These are phyloP conservation scores for Aspiorhynchus laticeps DNA, from an alignment of 2,113 vertebrate genomes.

Conservation along the genomic window DNA sequence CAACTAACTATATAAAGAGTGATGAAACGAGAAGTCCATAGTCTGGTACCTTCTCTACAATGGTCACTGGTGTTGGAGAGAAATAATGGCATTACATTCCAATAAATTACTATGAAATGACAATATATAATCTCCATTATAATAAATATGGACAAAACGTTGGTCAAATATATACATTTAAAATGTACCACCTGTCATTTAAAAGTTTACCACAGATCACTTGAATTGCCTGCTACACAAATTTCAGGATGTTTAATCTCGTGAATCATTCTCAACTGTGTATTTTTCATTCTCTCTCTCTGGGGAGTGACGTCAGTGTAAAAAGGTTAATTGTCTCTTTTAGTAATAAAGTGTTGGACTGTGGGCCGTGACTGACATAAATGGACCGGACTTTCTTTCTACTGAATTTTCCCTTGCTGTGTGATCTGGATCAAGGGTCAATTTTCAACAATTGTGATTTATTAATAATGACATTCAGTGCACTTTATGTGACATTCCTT, in stretches of 20 bases:
- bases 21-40: background rate
- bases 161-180: background rate
- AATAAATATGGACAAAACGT: background rate
- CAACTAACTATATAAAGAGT: background rate
- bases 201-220: background rate
- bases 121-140: background rate
- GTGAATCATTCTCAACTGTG: conserved; percentile 31
- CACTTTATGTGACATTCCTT: conserved; percentile 79
- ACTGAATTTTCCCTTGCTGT: conserved; percentile 60
- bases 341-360: conserved; percentile 71
- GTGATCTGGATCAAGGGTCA: conserved; percentile 70
- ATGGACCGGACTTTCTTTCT: conserved; percentile 65
- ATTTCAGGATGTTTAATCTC: background rate
- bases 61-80: conserved; percentile 19
- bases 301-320: conserved; percentile 72
- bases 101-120: background rate
- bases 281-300: conserved; percentile 45
- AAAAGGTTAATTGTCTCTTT: conserved; percentile 77
- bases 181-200: background rate
- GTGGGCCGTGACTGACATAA: conserved; percentile 73
- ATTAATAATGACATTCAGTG: conserved; percentile 78
- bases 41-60: background rate
- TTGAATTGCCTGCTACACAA: background rate
- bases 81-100: background rate
- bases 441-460: conserved; percentile 76